These are phyloP conservation scores for Brachyhypopomus gauderio DNA, from an alignment of 2,113 vertebrate species.

Conservation along the genomic window DNA sequence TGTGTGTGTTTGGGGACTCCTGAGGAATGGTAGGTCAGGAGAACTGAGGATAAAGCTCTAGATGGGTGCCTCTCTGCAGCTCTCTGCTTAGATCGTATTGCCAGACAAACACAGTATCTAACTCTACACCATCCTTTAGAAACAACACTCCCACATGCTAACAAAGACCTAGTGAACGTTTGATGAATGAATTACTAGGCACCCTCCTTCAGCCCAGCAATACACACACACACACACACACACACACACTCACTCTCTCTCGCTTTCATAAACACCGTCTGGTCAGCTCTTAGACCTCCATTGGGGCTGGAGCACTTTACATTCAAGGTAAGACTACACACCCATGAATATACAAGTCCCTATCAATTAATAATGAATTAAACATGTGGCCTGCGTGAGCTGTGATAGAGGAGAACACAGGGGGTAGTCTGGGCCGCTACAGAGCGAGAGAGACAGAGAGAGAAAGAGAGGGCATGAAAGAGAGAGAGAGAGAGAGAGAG, in stretches of 20 bases:
- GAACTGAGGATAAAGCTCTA: conserved; percentile 68
- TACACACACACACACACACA: conserved; percentile 35
- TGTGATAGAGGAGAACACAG: conserved; percentile 35
- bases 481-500: not conserved
- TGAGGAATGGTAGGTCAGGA: conserved; percentile 57
- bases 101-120: conserved; percentile 72
- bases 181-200: conserved; percentile 67
- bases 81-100: conserved; percentile 72
- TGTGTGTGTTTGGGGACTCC: conserved; percentile 60
- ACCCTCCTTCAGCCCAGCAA: conserved; percentile 35
- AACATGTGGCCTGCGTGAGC: conserved; percentile 37
- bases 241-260: conserved; percentile 39
- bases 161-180: conserved; percentile 59
- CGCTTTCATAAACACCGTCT: conserved; percentile 28
- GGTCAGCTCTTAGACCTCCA: conserved; percentile 49
- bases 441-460: conserved; percentile 7
- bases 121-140: conserved; percentile 61
- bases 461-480: too few species aligned
- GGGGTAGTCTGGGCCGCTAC: conserved; percentile 23
- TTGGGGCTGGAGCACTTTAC: conserved; percentile 50
- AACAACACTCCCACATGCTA: conserved; percentile 62
- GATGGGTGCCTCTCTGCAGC: conserved; percentile 55
- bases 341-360: conserved; percentile 51
- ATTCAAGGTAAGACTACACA: conserved; percentile 41
- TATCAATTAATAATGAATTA: conserved; percentile 56